Base-by-base conservation (phyloP, 2,113 vertebrate species). In the Xiphophorus maculatus region DNA sequence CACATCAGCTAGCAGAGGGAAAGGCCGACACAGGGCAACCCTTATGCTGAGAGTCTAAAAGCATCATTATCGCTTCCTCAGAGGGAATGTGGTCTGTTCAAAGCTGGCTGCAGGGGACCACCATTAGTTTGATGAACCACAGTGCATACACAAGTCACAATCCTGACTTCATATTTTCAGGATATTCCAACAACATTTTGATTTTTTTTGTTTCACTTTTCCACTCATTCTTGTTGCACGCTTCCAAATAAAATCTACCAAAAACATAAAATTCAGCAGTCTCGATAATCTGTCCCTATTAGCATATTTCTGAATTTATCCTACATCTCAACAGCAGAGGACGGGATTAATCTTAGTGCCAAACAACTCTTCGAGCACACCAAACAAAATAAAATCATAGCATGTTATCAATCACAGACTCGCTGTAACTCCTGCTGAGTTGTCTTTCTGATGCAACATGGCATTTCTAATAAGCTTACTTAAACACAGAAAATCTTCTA, bases 21-120 rank as follows among this genome's bases (percentile, higher is more conserved):
- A 64, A 82, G 42, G 44, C 22, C 27, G 3, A 30, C 13, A 15
- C 66, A 77, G 27, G 70, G 79, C 60, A 66, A 51, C 69, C 37
- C 25, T 58, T 42, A 51, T 35, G 33, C 75, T 67, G 80, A 82
- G 70, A 79, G 74, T 54, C 29, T 74, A 27, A 82, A 77, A 80
- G 40, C 48, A 40, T 67, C 11, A 69, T 87, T 82, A 84, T 79
- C 15, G 19, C 65, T 30, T 78, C 35, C 33, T 40, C 33, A 19
- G 54, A 61, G 69, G 27, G 69, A 58, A 62, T 61, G 64, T 25
- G 19, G 8, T 33, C 40, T 14, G 67, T 74, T 48, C 42, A 62
- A 70, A 32, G 40, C 1, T 29, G 30, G 32, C 70, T 40, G 61
- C 61, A 63, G 58, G 44, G 22, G 63, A 22, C 48, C 22, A 0